Evolutionary conservation across 2,797 vertebrate genomes (phyloP).

Genomic region (Channa striata): DNA sequence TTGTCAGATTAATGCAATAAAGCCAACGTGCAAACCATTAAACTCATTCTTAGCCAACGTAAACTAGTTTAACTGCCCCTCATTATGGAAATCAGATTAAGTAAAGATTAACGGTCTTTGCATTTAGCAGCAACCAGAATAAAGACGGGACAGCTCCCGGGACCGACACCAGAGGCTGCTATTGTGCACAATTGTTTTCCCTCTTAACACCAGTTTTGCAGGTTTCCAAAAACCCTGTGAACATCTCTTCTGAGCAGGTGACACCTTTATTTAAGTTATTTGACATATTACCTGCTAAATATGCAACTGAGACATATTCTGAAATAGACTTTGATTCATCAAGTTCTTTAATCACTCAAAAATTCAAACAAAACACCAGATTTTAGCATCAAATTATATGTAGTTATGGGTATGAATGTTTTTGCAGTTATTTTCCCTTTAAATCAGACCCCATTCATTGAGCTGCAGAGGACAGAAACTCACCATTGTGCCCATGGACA

Average conservation of each 20-base stretch:
- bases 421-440: slow-evolving; percentile 8
- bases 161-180: slow-evolving; percentile 47
- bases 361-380: neutral
- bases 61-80: neutral
- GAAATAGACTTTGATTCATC: neutral
- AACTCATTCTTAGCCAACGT: neutral
- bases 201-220: neutral
- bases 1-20: too few species aligned
- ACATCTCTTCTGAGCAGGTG: neutral
- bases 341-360: neutral
- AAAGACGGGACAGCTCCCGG: neutral
- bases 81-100: neutral
- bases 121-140: neutral
- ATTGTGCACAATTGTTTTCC: neutral
- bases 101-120: neutral
- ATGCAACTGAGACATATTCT: neutral
- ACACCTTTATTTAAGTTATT: too few species aligned
- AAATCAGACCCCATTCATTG: slow-evolving; percentile 9
- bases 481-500: slow-evolving; percentile 28
- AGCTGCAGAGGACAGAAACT: slow-evolving; percentile 25
- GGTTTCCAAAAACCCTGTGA: neutral
- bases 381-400: neutral
- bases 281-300: neutral
- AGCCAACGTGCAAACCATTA: too few species aligned
- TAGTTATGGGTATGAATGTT: neutral